Conservation (phyloP, 2,888 invertebrate species). For the Mactromeris polynyma region DNA sequence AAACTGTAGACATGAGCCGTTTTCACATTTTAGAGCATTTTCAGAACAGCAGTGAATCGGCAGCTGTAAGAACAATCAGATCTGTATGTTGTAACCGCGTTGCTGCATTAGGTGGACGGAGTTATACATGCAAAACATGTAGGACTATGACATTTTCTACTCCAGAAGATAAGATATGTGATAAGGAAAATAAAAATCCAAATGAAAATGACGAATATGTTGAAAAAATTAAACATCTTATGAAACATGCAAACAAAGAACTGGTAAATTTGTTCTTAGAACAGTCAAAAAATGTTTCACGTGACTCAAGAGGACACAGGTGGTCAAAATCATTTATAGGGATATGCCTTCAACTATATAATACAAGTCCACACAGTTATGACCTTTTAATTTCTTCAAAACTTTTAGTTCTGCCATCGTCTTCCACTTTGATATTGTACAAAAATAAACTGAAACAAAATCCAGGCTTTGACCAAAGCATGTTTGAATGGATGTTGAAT, state of each 20-base stretch:
- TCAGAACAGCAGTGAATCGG: not conserved
- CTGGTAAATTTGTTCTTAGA: conserved; percentile 38
- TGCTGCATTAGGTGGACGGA: not conserved
- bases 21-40: conserved; percentile 41
- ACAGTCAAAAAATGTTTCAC: conserved; percentile 42
- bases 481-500: conserved; percentile 61
- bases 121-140: conserved; percentile 16
- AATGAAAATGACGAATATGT: not conserved
- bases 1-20: conserved; percentile 30
- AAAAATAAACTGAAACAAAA: conserved; percentile 52
- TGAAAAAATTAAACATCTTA: not conserved
- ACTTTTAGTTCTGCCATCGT: conserved; percentile 42
- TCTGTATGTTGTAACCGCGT: conserved; percentile 35
- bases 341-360: conserved; percentile 42
- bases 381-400: conserved; percentile 21
- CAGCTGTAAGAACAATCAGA: conserved; percentile 2
- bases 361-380: conserved; percentile 51
- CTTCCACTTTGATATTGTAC: conserved; percentile 32
- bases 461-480: conserved; percentile 36
- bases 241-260: conserved; percentile 8
- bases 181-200: not conserved
- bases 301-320: conserved; percentile 38
- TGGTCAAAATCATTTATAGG: conserved; percentile 47
- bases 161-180: not conserved
- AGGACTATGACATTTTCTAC: conserved; percentile 9